These are phyloP conservation scores for Tetramorium parvispinum DNA, from an alignment of 1,140 invertebrate species.

Conservation along the genomic window DNA sequence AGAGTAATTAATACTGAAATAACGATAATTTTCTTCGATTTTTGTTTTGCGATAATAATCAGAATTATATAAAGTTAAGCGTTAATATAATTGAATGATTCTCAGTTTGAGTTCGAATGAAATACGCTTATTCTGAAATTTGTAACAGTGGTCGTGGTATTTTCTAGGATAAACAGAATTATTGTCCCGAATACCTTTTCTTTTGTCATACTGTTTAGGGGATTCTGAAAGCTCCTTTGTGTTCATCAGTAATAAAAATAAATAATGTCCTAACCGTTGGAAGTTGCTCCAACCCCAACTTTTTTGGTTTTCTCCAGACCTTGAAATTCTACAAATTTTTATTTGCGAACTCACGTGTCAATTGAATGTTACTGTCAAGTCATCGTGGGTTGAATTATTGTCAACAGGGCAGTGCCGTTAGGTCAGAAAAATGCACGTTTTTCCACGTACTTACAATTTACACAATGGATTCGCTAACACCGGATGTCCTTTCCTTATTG, in stretches of 20 bases:
- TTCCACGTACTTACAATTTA: conserved; percentile 21
- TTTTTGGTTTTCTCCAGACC: neutral
- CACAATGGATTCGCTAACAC: conserved; percentile 34
- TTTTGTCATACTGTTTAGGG: conserved; percentile 45
- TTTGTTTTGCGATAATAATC: neutral
- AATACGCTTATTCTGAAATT: neutral
- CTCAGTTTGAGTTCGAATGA: neutral
- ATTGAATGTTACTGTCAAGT: neutral
- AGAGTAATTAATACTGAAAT: neutral
- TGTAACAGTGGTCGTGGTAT: conserved; percentile 61
- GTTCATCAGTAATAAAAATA: conserved; percentile 32
- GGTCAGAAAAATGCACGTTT: neutral
- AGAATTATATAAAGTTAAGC: neutral
- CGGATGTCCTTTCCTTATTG: conserved; percentile 22
- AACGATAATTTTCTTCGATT: neutral
- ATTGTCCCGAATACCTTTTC: conserved; percentile 43
- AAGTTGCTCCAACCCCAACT: neutral
- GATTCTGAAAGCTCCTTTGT: conserved; percentile 30
- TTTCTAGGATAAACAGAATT: conserved; percentile 69
- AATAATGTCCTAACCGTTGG: conserved; percentile 53
- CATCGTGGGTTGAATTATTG: neutral
- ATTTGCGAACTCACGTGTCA: neutral
- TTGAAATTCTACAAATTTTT: neutral
- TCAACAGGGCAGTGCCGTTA: neutral
- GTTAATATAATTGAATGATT: conserved; percentile 44